Conservation (phyloP, 1,140 invertebrate genomes). For the Drosophila auraria region DNA sequence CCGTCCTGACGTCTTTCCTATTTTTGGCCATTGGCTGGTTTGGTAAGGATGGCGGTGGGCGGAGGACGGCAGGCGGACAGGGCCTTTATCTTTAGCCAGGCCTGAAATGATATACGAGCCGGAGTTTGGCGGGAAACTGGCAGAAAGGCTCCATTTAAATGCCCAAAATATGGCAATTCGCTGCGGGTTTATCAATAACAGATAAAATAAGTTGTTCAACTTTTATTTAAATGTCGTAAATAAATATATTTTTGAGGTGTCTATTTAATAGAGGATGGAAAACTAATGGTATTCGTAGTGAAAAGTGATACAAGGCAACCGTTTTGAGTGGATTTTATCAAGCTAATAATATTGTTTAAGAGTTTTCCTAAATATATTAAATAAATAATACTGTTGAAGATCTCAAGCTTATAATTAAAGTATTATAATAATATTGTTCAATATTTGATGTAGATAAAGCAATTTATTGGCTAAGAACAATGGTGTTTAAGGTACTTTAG, state of each 20-base stretch:
- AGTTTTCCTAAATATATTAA: no score
- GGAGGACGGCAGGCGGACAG: background rate
- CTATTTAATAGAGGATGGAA: background rate
- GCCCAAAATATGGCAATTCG: conserved; percentile 13
- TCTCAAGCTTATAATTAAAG: no score
- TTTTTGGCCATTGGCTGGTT: conserved; percentile 2
- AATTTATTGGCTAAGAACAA: no score
- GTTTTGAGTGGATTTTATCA: no score
- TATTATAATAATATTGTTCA: no score
- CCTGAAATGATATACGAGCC: conserved; percentile 46
- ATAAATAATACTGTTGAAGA: no score
- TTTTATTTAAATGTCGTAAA: background rate
- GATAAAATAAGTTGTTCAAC: conserved; percentile 14
- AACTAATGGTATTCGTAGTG: no score
- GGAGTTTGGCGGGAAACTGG: conserved; percentile 1
- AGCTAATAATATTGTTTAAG: no score
- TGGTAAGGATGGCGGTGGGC: background rate
- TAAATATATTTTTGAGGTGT: background rate
- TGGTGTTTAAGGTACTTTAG: no score
- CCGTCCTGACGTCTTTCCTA: conserved; percentile 52
- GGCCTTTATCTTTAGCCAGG: conserved; percentile 32
- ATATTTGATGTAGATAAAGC: no score
- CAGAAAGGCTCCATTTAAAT: conserved; percentile 17
- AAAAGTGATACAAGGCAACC: background rate
- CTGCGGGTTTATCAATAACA: conserved; percentile 17